These are phyloP conservation scores for Baronia brevicornis DNA, from an alignment of 2,888 invertebrate species.

Conservation along the genomic window DNA sequence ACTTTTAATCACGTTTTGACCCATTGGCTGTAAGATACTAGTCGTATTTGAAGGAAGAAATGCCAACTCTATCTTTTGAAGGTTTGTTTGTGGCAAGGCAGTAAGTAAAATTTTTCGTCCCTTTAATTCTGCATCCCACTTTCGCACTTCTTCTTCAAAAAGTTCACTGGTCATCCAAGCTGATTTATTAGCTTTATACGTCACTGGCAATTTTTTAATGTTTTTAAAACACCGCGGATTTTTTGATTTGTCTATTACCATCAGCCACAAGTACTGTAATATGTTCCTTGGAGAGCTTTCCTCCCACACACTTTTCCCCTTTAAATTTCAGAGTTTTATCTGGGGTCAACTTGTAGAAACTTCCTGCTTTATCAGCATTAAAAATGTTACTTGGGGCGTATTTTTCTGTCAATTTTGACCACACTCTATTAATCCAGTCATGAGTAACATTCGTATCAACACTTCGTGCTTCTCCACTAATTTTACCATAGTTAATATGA, in stretches of 20 bases:
- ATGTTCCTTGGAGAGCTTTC: slow-evolving; percentile 24
- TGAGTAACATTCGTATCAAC: too few relatives aligned
- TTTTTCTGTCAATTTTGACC: too few relatives aligned
- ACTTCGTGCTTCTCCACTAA: too few relatives aligned
- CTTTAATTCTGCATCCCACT: slow-evolving; percentile 25
- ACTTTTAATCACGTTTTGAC: slow-evolving; percentile 27
- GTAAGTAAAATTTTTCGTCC: slow-evolving; percentile 26
- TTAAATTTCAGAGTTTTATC: too few relatives aligned
- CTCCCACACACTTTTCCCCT: too few relatives aligned
- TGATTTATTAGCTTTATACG: slow-evolving; percentile 26
- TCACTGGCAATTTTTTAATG: slow-evolving; percentile 29
- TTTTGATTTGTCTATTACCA: slow-evolving; percentile 33
- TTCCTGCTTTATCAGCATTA: too few relatives aligned
- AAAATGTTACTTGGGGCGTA: too few relatives aligned
- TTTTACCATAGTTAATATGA: slow-evolving; percentile 19
- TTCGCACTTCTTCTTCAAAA: slow-evolving; percentile 24
- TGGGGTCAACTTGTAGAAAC: too few relatives aligned
- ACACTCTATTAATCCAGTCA: too few relatives aligned
- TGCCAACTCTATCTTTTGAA: slow-evolving; percentile 24
- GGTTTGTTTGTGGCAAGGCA: slow-evolving; percentile 22
- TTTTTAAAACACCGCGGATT: slow-evolving; percentile 34
- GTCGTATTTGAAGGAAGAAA: slow-evolving; percentile 33
- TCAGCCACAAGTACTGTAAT: slow-evolving; percentile 27
- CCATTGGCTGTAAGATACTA: slow-evolving; percentile 28
- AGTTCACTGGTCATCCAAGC: slow-evolving; percentile 29